Evolutionary conservation across 2,888 invertebrate species (phyloP), one percentile per base, ranked within the genome.

Genomic region (Tetranychus piercei): DNA sequence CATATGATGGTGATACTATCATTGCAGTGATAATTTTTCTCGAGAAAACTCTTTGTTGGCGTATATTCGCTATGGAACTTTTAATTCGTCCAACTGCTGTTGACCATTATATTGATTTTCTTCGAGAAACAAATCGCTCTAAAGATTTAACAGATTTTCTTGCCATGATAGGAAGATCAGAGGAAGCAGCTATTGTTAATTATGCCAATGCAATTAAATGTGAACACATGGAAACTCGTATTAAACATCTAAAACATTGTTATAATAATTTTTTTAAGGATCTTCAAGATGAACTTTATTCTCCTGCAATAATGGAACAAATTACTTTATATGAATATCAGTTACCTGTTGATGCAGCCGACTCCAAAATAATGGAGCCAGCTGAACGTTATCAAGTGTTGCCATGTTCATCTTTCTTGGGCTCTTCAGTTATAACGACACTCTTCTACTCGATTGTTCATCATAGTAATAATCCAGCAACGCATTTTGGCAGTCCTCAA

Each of bases 401-500:
- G 9, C 69, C 69, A 73, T 75, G 77, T 22, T 43, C 64, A 8
- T 45, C 71, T 8, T n/a, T 77, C 4, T 43, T 76, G 11, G 76
- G 74, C 44, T n/a, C 22, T 55, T 73, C 78, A 0, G 76, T 78
- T 5, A 74, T 78, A 6, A 22, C 71, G 20, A 76, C 77, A 1
- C 75, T 78, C 6, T 44, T 72, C 66, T 78, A 78, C 74, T 76
- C 75, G 66, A 74, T 70, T 69, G 22, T 74, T n/a, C 75, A 78
- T 73, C 77, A 78, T 71, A 77, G 71, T 65, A n/a, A 71, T 22
- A 65, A 76, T 23, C 69, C 75, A 11, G 77, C 74, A 11, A 78
- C 77, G 44, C 74, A 76, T 66, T 77, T 78, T 20, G 76, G 77
- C n/a, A 76, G 77, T 67, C 78, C 78, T 22, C 34, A 70, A 65